A percentile compares a stretch with the other conserved stretches of the same genome.
These are phyloP conservation scores for Tenualosa thibaudeaui DNA, from an alignment of 2,797 vertebrate genomes.

Conservation along the genomic window DNA sequence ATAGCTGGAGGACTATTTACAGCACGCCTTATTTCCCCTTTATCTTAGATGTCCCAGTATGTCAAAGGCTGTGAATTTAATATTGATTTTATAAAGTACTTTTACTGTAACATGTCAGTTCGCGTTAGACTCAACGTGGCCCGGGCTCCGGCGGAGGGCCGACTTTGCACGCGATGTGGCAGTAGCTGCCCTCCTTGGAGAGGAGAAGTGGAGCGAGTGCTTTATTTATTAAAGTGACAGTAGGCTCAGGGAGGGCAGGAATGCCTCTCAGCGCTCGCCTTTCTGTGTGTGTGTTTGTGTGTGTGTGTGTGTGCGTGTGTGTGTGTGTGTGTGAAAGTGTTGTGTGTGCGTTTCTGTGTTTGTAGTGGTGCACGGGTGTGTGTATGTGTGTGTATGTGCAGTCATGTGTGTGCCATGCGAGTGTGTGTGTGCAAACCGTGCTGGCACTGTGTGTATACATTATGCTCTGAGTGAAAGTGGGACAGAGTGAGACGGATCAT, in stretches of 20 bases:
- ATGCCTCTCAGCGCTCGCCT: slow-evolving; percentile 72
- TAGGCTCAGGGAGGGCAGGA: slow-evolving; percentile 73
- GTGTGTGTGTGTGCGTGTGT: neutral
- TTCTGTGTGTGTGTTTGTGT: neutral
- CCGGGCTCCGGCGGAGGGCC: slow-evolving; percentile 80
- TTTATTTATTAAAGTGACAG: slow-evolving; percentile 86
- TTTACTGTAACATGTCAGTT: slow-evolving; percentile 98
- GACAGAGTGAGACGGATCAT: slow-evolving; percentile 76
- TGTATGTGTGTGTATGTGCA: neutral
- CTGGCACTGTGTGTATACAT: slow-evolving; percentile 75
- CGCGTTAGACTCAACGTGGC: slow-evolving; percentile 82
- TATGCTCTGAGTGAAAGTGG: slow-evolving; percentile 78
- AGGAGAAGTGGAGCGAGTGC: slow-evolving; percentile 73
- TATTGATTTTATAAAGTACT: slow-evolving; percentile 99
- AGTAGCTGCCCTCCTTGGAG: slow-evolving; percentile 66
- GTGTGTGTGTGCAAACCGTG: slow-evolving; percentile 69
- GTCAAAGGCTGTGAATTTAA: slow-evolving; percentile 95
- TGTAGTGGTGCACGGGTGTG: neutral
- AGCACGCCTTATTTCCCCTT: slow-evolving; percentile 84
- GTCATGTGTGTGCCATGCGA: neutral
- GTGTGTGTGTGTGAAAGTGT: neutral
- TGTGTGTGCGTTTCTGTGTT: neutral
- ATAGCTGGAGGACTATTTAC: slow-evolving; percentile 83
- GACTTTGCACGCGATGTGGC: slow-evolving; percentile 90
- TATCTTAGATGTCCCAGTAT: slow-evolving; percentile 88